These are phyloP conservation scores for Apis dorsata DNA, from an alignment of 1,140 invertebrate genomes.

Conservation along the genomic window DNA sequence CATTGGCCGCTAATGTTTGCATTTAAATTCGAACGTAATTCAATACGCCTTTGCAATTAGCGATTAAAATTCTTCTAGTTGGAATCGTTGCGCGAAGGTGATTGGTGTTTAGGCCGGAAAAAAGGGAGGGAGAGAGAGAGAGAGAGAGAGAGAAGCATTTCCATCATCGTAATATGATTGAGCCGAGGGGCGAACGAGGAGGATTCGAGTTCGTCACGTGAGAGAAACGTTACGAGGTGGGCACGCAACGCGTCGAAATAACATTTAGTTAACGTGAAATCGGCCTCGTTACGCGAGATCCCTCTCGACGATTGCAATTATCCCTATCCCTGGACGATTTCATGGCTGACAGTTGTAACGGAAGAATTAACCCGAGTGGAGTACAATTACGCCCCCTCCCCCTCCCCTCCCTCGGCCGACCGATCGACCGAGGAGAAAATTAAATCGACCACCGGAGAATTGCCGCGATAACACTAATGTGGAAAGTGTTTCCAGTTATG, in stretches of 20 bases:
- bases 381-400: background rate
- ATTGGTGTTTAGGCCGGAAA: too few relatives aligned
- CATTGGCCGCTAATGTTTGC: background rate
- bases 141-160: background rate
- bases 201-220: constrained; percentile 5
- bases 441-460: constrained; percentile 11
- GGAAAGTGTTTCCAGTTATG: background rate
- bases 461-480: background rate
- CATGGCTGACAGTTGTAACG: too few relatives aligned
- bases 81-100: background rate
- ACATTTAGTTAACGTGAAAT: constrained; percentile 25
- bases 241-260: constrained; percentile 20
- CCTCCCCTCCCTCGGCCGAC: background rate
- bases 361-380: background rate
- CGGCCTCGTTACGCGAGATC: background rate
- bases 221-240: background rate
- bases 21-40: background rate
- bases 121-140: background rate
- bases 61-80: background rate
- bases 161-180: background rate
- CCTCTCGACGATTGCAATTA: background rate
- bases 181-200: background rate
- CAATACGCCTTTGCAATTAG: background rate
- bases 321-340: background rate
- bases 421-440: background rate